phyloP scores from a whole-genome alignment of 1,140 invertebrate species.

The Drosophila subobscura region DNA sequence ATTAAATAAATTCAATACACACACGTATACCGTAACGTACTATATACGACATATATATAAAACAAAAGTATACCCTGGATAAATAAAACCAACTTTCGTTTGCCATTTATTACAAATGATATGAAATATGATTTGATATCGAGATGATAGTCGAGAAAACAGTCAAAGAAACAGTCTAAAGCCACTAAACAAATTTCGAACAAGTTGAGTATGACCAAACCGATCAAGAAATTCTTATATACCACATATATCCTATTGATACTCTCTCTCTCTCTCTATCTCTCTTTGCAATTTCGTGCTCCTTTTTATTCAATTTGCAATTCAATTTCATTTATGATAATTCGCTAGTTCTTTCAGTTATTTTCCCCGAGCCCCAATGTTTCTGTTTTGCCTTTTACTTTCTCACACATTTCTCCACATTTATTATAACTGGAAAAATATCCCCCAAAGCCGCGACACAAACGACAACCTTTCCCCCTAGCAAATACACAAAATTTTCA shows the following conservation, averaged over 20 bases:
- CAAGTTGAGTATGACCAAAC: conserved; percentile 76
- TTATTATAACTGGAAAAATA: conserved; percentile 24
- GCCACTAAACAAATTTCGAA: conserved; percentile 72
- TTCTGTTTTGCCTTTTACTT: conserved; percentile 22
- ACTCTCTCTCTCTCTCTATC: conserved; percentile 53
- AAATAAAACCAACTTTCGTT: conserved; percentile 36
- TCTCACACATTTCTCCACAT: conserved; percentile 42
- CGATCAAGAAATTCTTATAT: conserved; percentile 56
- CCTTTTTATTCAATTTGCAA: conserved; percentile 67
- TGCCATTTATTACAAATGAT: conserved; percentile 39
- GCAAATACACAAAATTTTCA: conserved; percentile 36
- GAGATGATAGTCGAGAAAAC: conserved; percentile 19
- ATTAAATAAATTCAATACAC: conserved; percentile 61
- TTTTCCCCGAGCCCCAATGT: conserved; percentile 1
- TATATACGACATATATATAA: conserved; percentile 17
- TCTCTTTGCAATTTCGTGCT: conserved; percentile 70
- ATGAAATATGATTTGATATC: conserved; percentile 46
- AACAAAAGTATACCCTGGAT: conserved; percentile 38
- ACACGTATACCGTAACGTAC: neutral
- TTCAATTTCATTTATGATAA: conserved; percentile 45
- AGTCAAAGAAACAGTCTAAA: conserved; percentile 45
- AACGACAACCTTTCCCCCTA: conserved; percentile 38
- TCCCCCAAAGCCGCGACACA: conserved; percentile 30
- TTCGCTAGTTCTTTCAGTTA: conserved; percentile 45
- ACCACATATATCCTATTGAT: conserved; percentile 69